Evolutionary conservation across 2,888 invertebrate genomes (phyloP), one percentile per base, ranked within the genome.

Genomic region (Rhopalosiphum nymphaeae): DNA sequence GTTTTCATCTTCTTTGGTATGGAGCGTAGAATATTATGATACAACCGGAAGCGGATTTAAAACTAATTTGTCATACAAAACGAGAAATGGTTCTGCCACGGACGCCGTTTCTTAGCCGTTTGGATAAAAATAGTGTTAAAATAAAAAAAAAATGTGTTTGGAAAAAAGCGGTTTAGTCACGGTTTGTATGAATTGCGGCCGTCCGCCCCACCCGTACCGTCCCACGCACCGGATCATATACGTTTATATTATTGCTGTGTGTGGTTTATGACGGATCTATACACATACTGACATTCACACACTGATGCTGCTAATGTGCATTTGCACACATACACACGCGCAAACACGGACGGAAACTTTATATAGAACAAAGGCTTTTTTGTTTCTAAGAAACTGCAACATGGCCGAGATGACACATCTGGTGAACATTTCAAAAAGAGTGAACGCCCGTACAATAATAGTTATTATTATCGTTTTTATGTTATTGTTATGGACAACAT

Each of bases 331-430:
- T 87, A 7, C 61, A 61, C 87, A 16, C 92, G 11, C 56, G 26
- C 89, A 56, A 11, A 42, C 56, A n/a, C 86, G 36, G 61, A 61
- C 86, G 21, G 57, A 21, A 87, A 94, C 94, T 94, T 94, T 56
- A 87, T 94, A 91, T 87, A 94, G 94, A 94, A 94, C 94, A 94
- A 90, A 94, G 94, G 94, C 67, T 91, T 91, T 91, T 91, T 87
- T 91, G 94, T 91, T 85, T 90, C 91, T 90, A 21, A 94, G 94
- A 94, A 94, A 91, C 90, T 87, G 94, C 94, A 94, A 91, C 93
- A 61, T 57, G 94, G 94, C 57, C 61, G 94, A 46, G 89, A 94
- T 91, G 94, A 91, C 94, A 94, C 91, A 94, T 94, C 91, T 94
- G 94, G 94, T 90, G 94, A 61, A 91, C 94, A 61, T 94, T 91